Evolutionary conservation across 2,113 vertebrate genomes (phyloP), one percentile per base, ranked within the genome.

Genomic region (Heterotis niloticus): DNA sequence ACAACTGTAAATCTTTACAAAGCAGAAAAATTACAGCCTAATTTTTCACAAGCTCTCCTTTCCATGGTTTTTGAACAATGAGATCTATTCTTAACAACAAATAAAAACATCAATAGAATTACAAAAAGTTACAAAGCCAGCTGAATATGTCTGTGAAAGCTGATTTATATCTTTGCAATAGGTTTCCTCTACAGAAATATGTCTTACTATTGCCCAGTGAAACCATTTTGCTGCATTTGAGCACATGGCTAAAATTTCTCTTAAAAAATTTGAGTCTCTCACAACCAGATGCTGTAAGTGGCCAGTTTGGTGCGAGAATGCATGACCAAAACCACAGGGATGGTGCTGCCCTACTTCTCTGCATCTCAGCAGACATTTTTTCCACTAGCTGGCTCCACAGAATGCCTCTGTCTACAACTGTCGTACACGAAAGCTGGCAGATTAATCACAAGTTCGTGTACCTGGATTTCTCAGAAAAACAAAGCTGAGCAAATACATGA

Each of bases 241-340:
- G 56, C 10, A 24, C 26, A 20, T 7, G 34, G 57, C 52, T 59
- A 17, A 65, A 78, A 44, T 34, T 57, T 56, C 76, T 59, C 54
- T 59, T 66, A 29, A 29, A 34, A 24, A 68, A 11, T 78, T 67
- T 56, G 68, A 54, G 51, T 68, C 76, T 28, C 11, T 7, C 20
- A 51, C 57, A 67, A 77, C 20, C 51, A 78, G 51, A n/a, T 59
- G 51, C 13, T 78, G 44, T 68, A 29, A 67, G 24, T n/a, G 3
- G 65, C 54, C 64, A 57, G 54, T 10, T 68, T 29, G 14, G 51
- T 65, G 23, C 5, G 20, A 18, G 44, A 59, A 28, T 52, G 64
- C 76, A 65, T 28, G 23, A 59, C 24, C 17, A 78, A 59, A 34
- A 66, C 64, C 64, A 51, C 29, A 77, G 51, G 5, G n/a, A 24